A percentile compares a stretch with the other conserved stretches of the same genome.
Evolutionary conservation across 2,113 vertebrate species (phyloP).

Genomic region (Colistium nudipinnis): DNA sequence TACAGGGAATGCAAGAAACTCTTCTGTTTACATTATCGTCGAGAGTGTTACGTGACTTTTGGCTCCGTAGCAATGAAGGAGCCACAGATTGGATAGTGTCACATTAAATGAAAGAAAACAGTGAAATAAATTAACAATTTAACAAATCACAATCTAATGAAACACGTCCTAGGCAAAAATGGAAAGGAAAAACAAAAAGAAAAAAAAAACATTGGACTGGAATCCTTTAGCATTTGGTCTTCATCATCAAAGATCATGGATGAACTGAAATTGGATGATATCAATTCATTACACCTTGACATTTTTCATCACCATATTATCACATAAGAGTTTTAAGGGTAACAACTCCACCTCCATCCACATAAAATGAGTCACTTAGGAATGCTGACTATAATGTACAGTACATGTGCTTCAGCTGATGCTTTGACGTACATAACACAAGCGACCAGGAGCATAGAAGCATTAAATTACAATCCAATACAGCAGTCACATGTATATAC

Average conservation of each 20-base stretch:
- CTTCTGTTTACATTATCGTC: background rate
- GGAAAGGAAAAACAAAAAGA: conserved; percentile 13
- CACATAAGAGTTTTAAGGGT: conserved; percentile 1
- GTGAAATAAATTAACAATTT: conserved; percentile 48
- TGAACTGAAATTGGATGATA: conserved; percentile 29
- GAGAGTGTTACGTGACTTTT: conserved; percentile 11
- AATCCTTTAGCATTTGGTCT: conserved; percentile 71
- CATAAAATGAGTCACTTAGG: background rate
- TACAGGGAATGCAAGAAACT: conserved; percentile 50
- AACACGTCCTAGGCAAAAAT: conserved; percentile 10
- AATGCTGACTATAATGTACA: background rate
- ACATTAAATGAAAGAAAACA: conserved; percentile 18
- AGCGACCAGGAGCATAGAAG: background rate
- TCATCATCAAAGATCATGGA: conserved; percentile 41
- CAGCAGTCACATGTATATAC: background rate
- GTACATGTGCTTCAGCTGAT: background rate
- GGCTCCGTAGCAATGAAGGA: conserved; percentile 11
- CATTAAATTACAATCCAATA: background rate
- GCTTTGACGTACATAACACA: background rate
- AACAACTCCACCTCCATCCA: background rate
- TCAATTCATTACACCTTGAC: conserved; percentile 17
- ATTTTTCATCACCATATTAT: background rate
- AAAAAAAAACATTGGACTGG: conserved; percentile 8
- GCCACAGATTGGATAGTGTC: conserved; percentile 15
- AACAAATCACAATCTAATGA: conserved; percentile 10